Evolutionary conservation across 2,113 vertebrate genomes (phyloP).

Genomic region (Leiothrix lutea): DNA sequence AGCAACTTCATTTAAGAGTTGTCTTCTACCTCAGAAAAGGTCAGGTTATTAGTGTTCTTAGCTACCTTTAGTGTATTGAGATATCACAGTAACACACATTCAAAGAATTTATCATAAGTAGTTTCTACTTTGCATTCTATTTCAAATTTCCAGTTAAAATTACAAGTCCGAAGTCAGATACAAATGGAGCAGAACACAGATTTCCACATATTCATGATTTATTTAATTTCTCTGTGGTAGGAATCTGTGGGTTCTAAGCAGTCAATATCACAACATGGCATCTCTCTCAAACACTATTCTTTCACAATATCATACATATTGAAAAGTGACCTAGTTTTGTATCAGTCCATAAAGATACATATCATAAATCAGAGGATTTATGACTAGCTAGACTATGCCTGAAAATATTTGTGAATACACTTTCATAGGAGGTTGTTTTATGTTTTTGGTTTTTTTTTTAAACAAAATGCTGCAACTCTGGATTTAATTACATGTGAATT

Average conservation of each 20-base stretch:
- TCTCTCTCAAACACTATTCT: background rate
- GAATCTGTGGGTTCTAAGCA: background rate
- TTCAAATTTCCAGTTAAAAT: background rate
- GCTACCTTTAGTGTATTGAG: background rate
- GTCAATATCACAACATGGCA: background rate
- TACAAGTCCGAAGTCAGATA: background rate
- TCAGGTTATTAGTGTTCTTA: background rate
- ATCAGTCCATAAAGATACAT: background rate
- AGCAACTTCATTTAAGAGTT: background rate
- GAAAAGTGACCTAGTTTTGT: background rate
- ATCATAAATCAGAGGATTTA: background rate
- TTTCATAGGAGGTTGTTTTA: accelerated
- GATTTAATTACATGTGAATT: background rate
- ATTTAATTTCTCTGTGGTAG: background rate
- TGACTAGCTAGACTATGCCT: background rate
- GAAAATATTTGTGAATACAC: background rate
- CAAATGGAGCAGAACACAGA: background rate
- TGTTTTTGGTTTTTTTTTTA: background rate
- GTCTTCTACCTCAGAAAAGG: background rate
- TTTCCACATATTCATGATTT: background rate
- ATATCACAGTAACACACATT: background rate
- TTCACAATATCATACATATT: background rate
- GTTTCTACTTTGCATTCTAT: background rate
- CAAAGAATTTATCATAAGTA: background rate
- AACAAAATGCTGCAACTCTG: background rate